Evolutionary conservation across 2,113 vertebrate species (phyloP), one percentile per base, ranked within the genome.

Genomic region (Holacanthus passer): DNA sequence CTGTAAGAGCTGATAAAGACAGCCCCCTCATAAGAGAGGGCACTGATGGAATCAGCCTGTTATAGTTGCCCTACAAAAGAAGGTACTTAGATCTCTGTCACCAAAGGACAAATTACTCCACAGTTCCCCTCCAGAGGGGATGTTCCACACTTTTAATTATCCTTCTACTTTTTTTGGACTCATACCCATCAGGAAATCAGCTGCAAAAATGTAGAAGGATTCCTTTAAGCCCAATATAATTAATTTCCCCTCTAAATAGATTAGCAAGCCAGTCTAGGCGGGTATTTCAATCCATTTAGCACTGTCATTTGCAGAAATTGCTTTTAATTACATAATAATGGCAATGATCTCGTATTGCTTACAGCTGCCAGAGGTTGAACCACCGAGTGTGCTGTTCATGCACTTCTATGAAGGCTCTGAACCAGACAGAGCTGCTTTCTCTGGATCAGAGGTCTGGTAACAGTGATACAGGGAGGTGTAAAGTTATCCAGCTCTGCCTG

Each of bases 251-350:
- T 73, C 59, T 83, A 91, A 89, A 93, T 89, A 91, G 91, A 94
- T 93, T 92, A 92, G 82, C 62, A 73, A 79, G 68, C 47, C 79
- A 71, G 80, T 84, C 67, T 31, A 37, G 82, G 81, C 63, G 58
- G 85, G 88, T 90, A 74, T 91, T 90, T 85, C 69, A 91, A 69
- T 76, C 83, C 88, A 90, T 92, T 93, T 89, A 94, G 82, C 79
- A 74, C 83, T 75, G 84, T 89, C 81, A 91, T 93, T 92, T 89
- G 82, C 79, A 87, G 77, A 90, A 93, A 94, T 91, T 52, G 90
- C 87, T 87, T 88, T 88, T 92, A 94, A 94, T 94, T 91, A 88
- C 88, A 90, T 93, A 94, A 93, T 94, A 87, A 93, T 76, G 71
- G 75, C 43, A 94, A 87, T 91, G 77, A 91, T 91, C 76, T 81